phyloP scores from a whole-genome alignment of 2,888 invertebrate genomes.

The Lasioglossum oenotherae region DNA sequence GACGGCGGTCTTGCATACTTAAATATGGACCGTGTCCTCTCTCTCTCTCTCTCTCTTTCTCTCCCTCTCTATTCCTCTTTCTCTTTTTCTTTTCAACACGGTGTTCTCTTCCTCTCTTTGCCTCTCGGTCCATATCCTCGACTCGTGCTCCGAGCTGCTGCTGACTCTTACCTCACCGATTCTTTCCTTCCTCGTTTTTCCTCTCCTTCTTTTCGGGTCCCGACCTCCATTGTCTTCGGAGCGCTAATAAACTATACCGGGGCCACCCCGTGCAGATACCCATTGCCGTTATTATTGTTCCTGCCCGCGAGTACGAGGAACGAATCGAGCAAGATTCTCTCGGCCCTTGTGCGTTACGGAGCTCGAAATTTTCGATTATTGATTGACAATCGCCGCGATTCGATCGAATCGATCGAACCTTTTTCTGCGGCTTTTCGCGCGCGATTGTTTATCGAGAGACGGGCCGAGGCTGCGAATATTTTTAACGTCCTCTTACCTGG shows the following conservation, averaged over 20 bases:
- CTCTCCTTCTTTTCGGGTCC: slow-evolving; percentile 82
- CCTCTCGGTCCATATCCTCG: slow-evolving; percentile 51
- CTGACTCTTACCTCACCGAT: slow-evolving; percentile 73
- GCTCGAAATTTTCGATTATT: slow-evolving; percentile 66
- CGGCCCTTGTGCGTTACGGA: slow-evolving; percentile 78
- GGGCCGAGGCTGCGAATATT: background rate
- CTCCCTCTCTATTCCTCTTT: slow-evolving; percentile 38
- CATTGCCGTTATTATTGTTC: slow-evolving; percentile 79
- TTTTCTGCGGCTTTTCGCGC: background rate
- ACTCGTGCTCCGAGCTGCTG: slow-evolving; percentile 62
- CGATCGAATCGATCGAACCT: background rate
- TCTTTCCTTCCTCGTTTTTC: slow-evolving; percentile 67
- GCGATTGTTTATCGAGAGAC: background rate
- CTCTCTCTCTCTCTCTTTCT: slow-evolving; percentile 31
- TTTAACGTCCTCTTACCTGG: background rate
- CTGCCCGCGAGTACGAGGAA: slow-evolving; percentile 72
- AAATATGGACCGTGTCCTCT: slow-evolving; percentile 80
- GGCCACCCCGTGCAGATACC: slow-evolving; percentile 80
- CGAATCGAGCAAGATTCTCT: slow-evolving; percentile 64
- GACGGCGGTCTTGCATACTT: slow-evolving; percentile 81
- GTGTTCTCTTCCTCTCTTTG: background rate
- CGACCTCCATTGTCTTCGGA: slow-evolving; percentile 83
- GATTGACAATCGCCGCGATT: slow-evolving; percentile 42
- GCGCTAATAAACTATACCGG: slow-evolving; percentile 83
- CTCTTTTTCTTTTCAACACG: slow-evolving; percentile 28